These are phyloP conservation scores for Antidorcas marsupialis DNA, from an alignment of 2,113 vertebrate genomes.

Conservation along the genomic window DNA sequence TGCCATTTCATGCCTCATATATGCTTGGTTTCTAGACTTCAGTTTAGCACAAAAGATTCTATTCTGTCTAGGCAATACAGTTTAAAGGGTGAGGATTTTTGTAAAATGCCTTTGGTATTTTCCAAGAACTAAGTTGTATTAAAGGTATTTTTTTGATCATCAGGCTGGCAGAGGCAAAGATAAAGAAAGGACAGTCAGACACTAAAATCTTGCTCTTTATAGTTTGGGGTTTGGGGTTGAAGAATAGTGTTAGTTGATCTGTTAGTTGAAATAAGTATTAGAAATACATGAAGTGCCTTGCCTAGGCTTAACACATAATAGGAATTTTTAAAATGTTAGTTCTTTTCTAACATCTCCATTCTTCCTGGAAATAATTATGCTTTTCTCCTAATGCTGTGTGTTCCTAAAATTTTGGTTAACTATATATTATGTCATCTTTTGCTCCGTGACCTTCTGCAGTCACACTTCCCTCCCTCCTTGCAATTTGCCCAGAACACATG, in stretches of 20 bases:
- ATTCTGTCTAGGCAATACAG: not conserved
- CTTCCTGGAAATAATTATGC: not conserved
- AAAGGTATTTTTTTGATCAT: not conserved
- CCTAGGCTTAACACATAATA: not conserved
- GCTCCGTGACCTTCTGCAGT: not conserved
- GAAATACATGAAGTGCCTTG: conserved; percentile 3
- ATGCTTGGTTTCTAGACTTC: not conserved
- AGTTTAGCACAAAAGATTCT: not conserved
- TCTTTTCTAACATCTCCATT: not conserved
- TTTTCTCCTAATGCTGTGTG: not conserved
- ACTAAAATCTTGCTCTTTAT: not conserved
- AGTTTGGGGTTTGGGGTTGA: not conserved
- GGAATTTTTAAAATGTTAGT: not conserved
- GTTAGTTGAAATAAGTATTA: not conserved
- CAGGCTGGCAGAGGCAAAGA: not conserved
- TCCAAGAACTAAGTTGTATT: not conserved
- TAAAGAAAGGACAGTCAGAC: not conserved
- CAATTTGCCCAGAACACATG: no score
- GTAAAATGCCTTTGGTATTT: conserved; percentile 1
- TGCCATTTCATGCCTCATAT: not conserved
- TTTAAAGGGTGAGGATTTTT: not conserved
- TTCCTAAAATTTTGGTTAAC: conserved; percentile 24
- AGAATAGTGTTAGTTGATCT: not conserved
- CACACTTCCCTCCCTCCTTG: not conserved
- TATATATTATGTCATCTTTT: conserved; percentile 15